Percentiles rank a stretch among this genome's conserved stretches.
phyloP scores from a whole-genome alignment of 1,140 invertebrate species.

The Hesperophylax magnus region DNA sequence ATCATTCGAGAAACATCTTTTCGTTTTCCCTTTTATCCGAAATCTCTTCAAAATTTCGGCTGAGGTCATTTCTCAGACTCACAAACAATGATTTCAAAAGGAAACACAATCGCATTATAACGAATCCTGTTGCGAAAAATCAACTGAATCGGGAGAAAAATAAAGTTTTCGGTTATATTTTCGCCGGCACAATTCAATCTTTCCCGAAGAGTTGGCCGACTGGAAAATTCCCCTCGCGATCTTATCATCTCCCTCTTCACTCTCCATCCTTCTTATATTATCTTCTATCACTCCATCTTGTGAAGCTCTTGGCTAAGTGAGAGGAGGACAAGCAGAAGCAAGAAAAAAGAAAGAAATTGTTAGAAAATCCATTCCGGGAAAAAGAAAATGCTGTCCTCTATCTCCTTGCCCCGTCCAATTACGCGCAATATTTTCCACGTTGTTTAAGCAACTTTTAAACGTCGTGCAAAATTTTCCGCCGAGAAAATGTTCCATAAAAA shows the following conservation, averaged over 20 bases:
- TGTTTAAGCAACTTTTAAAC: slow-evolving; percentile 54
- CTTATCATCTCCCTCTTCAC: slow-evolving; percentile 46
- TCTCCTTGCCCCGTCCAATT: slow-evolving; percentile 53
- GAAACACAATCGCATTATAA: slow-evolving; percentile 42
- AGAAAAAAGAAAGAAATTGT: slow-evolving; percentile 32
- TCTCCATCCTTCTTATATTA: slow-evolving; percentile 45
- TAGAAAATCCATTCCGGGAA: slow-evolving; percentile 32
- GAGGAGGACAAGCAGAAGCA: slow-evolving; percentile 20
- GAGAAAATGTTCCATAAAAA: slow-evolving; percentile 5
- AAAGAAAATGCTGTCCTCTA: slow-evolving; percentile 30
- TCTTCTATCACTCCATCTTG: slow-evolving; percentile 50
- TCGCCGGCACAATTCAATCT: slow-evolving; percentile 42
- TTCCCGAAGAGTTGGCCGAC: slow-evolving; percentile 35
- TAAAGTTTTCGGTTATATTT: slow-evolving; percentile 42
- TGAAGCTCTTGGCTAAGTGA: slow-evolving; percentile 29
- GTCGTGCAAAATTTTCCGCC: slow-evolving; percentile 31
- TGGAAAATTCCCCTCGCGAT: slow-evolving; percentile 54
- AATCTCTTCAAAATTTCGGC: not conserved
- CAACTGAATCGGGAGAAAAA: slow-evolving; percentile 31
- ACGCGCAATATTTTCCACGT: slow-evolving; percentile 53
- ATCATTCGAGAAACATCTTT: not conserved
- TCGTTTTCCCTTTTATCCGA: not conserved
- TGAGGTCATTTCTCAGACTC: slow-evolving; percentile 25
- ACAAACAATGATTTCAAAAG: slow-evolving; percentile 44
- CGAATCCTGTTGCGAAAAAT: slow-evolving; percentile 38